A percentile compares a stretch with the other conserved stretches of the same genome.
Evolutionary conservation across 1,140 invertebrate species (phyloP).

Genomic region (Trichonephila clavata): DNA sequence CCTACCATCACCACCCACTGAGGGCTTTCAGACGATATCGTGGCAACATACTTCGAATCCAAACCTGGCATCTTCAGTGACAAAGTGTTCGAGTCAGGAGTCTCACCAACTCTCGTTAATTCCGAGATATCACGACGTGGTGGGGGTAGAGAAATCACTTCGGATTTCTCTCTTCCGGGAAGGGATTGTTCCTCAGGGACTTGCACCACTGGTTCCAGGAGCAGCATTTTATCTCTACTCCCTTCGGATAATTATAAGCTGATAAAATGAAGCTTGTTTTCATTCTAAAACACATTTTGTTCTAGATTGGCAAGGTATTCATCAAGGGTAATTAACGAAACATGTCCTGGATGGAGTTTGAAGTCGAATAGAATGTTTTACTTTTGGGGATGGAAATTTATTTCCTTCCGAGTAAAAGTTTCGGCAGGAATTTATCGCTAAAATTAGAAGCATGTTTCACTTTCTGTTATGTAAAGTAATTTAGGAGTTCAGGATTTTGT

Average conservation of each 20-base stretch:
- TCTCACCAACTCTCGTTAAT: conserved; percentile 57
- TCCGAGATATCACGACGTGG: conserved; percentile 36
- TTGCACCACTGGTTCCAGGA: not conserved
- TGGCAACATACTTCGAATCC: conserved; percentile 27
- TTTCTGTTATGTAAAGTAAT: too few relatives aligned
- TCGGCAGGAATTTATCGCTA: too few relatives aligned
- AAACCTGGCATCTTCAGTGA: conserved; percentile 46
- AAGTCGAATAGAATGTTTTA: too few relatives aligned
- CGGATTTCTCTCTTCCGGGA: not conserved
- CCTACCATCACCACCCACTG: not conserved
- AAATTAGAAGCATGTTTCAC: too few relatives aligned
- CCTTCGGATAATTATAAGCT: not conserved
- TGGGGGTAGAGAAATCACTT: conserved; percentile 25
- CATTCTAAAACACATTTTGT: not conserved
- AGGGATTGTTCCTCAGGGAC: not conserved
- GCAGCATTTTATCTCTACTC: not conserved
- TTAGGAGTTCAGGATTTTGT: too few relatives aligned
- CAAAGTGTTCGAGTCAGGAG: conserved; percentile 38
- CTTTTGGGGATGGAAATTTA: too few relatives aligned
- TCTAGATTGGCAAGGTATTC: not conserved
- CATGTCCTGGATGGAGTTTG: not conserved
- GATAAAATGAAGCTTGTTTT: not conserved
- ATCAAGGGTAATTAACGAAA: not conserved
- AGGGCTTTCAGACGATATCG: not conserved
- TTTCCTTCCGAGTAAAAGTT: too few relatives aligned